A percentile compares a stretch with the other conserved stretches of the same genome.
phyloP scores from a whole-genome alignment of 2,888 invertebrate genomes.

The Latrodectus hesperus region DNA sequence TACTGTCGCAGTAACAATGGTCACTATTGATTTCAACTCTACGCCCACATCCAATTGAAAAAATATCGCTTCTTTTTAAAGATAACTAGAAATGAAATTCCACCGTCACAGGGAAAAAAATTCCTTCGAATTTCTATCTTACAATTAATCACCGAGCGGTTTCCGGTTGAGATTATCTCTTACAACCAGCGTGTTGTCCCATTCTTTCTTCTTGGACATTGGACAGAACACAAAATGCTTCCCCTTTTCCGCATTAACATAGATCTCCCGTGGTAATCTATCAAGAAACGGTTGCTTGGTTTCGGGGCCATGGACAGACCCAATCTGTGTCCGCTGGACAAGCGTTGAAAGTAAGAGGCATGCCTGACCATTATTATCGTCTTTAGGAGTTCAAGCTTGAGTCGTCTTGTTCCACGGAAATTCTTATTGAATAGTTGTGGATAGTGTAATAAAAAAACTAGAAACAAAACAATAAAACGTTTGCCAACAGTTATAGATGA shows the following conservation, averaged over 20 bases:
- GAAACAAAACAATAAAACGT: no score
- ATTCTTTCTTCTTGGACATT: constrained; percentile 39
- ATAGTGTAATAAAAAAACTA: no score
- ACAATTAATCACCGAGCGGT: constrained; percentile 8
- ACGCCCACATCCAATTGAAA: no score
- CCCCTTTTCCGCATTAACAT: constrained; percentile 63
- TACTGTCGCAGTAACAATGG: no score
- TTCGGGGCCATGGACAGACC: constrained; percentile 59
- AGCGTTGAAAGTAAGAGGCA: background rate
- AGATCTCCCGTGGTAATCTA: constrained; percentile 59
- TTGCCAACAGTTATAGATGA: no score
- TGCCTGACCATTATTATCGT: background rate
- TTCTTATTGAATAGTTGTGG: no score
- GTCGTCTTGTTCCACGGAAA: background rate
- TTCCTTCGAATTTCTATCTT: background rate
- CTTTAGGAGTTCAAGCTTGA: background rate
- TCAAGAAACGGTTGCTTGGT: constrained; percentile 57
- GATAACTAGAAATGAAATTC: no score
- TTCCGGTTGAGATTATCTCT: constrained; percentile 43
- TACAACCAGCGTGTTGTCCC: constrained; percentile 30
- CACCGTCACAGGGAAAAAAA: background rate
- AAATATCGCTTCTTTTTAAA: no score
- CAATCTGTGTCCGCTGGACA: background rate
- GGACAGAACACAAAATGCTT: background rate
- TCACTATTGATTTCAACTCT: no score